phyloP scores from a whole-genome alignment of 2,797 vertebrate species.

The Saxicola maurus region DNA sequence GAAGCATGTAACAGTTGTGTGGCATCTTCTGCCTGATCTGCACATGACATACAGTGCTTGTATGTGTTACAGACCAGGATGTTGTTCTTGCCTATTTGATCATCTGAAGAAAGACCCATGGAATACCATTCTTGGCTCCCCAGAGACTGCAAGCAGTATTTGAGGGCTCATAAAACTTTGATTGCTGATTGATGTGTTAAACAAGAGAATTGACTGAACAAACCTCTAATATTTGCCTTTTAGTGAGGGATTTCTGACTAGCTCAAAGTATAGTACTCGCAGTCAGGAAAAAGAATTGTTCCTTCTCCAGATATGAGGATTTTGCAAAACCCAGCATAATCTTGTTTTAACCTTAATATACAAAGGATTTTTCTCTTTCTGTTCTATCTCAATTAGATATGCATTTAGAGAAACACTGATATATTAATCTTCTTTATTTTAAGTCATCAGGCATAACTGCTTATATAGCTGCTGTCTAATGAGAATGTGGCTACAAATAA shows the following conservation, averaged over 20 bases:
- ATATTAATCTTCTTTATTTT: neutral
- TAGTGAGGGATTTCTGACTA: neutral
- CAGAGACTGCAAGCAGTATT: neutral
- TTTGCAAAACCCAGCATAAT: neutral
- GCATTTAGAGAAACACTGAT: neutral
- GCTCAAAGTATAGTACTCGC: neutral
- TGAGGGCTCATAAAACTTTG: neutral
- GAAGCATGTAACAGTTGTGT: rapidly evolving
- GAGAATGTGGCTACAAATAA: neutral
- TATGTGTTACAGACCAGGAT: rapidly evolving
- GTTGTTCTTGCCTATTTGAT: neutral
- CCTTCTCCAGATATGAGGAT: neutral
- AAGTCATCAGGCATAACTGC: neutral
- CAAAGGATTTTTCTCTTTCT: neutral
- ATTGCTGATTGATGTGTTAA: neutral
- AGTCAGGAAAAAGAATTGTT: neutral
- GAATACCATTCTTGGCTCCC: neutral
- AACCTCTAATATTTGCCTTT: neutral
- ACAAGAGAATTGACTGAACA: neutral
- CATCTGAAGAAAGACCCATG: neutral
- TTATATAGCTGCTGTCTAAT: neutral
- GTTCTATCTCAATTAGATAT: neutral
- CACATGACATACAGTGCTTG: neutral
- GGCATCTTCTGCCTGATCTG: neutral
- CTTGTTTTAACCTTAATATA: neutral